Evolutionary conservation across 2,888 invertebrate species (phyloP).

Genomic region (Drosophila cyrtoloma): DNA sequence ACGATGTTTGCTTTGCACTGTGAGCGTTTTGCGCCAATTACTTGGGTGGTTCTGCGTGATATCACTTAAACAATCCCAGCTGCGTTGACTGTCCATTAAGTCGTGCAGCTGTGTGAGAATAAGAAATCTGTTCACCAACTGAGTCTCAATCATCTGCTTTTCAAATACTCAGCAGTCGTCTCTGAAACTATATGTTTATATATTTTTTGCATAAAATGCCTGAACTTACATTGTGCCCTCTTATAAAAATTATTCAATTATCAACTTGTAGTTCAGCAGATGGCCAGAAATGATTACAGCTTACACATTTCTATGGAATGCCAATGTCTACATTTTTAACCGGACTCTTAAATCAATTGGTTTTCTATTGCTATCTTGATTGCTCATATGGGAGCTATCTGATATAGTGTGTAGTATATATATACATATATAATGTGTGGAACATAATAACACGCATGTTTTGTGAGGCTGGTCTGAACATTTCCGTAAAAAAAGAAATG

Average conservation of each 20-base stretch:
- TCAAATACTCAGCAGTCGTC: neutral
- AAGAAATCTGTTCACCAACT: neutral
- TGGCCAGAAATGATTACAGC: neutral
- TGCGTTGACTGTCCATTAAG: constrained; percentile 30
- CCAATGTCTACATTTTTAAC: too few relatives aligned
- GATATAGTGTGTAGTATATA: too few relatives aligned
- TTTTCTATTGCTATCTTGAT: neutral
- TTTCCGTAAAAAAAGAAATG: neutral
- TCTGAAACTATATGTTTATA: neutral
- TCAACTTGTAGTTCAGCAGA: neutral
- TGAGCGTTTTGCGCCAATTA: constrained; percentile 37
- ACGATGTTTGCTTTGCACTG: neutral
- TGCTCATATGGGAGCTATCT: too few relatives aligned
- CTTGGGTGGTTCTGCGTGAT: constrained; percentile 34
- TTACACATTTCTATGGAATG: neutral
- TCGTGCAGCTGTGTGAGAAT: constrained; percentile 40
- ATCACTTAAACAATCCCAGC: constrained; percentile 4
- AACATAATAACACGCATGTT: neutral
- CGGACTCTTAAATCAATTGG: too few relatives aligned
- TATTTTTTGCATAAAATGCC: neutral
- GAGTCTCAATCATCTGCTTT: neutral
- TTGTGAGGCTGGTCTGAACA: neutral
- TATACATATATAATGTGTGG: too few relatives aligned
- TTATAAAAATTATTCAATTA: neutral
- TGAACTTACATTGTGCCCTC: neutral